Percentiles rank a stretch among this genome's conserved stretches.
These are phyloP conservation scores for Anoplolepis gracilipes DNA, from an alignment of 1,140 invertebrate species.

Conservation along the genomic window DNA sequence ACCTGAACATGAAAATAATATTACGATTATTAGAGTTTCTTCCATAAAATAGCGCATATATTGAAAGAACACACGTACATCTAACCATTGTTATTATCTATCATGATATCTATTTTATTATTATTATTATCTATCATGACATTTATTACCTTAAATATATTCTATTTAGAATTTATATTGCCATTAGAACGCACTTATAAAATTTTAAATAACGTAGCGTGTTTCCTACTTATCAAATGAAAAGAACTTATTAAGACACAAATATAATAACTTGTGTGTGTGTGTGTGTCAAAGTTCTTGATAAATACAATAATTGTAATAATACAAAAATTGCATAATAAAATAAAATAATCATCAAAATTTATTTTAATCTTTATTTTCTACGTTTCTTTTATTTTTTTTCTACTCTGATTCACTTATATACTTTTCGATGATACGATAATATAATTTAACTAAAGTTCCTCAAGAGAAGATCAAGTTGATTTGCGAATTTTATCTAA, in stretches of 20 bases:
- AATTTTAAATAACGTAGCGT: neutral
- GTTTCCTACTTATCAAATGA: neutral
- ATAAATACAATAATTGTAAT: neutral
- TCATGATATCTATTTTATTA: neutral
- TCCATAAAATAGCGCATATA: neutral
- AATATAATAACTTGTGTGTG: neutral
- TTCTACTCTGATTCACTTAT: neutral
- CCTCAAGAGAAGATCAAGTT: neutral
- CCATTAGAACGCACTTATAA: neutral
- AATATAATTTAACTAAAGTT: constrained; percentile 12
- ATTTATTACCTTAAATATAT: constrained; percentile 1
- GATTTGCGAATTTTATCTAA: constrained; percentile 44
- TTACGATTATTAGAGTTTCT: neutral
- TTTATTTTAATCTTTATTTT: neutral
- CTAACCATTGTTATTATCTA: neutral
- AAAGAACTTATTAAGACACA: neutral
- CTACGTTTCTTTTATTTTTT: no score
- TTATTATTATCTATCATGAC: neutral
- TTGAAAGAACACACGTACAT: neutral
- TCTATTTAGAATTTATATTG: neutral
- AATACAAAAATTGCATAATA: neutral
- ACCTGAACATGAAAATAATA: constrained; percentile 78
- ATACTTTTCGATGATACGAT: neutral
- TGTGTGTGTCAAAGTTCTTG: neutral
- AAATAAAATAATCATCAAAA: neutral